A percentile compares a stretch with the other conserved stretches of the same genome.
Conservation (phyloP, 2,888 invertebrate genomes). For the Trichopoda pennipes region DNA sequence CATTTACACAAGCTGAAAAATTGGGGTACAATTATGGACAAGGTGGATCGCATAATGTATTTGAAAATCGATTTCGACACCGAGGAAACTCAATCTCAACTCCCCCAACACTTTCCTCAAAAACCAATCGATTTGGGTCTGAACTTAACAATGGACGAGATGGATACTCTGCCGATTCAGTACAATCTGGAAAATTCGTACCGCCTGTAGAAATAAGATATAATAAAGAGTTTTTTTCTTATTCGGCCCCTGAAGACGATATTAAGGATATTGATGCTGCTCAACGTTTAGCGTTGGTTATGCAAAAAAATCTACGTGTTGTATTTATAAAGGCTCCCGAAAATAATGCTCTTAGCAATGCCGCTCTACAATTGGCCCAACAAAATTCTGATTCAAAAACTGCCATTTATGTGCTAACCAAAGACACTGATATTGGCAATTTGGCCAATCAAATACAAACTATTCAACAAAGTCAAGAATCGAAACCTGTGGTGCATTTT, state of each 20-base stretch:
- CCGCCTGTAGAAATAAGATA: slow-evolving; percentile 68
- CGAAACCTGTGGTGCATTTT: slow-evolving; percentile 75
- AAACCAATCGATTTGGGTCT: slow-evolving; percentile 30
- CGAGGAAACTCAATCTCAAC: slow-evolving; percentile 20
- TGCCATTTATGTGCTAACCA: slow-evolving; percentile 78
- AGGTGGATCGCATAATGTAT: slow-evolving; percentile 58
- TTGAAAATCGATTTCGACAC: slow-evolving; percentile 47
- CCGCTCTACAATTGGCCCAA: slow-evolving; percentile 74
- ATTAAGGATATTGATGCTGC: slow-evolving; percentile 71
- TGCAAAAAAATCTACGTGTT: slow-evolving; percentile 75
- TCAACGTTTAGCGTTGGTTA: slow-evolving; percentile 67
- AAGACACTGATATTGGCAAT: slow-evolving; percentile 74
- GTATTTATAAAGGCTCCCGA: slow-evolving; percentile 77
- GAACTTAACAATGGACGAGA: slow-evolving; percentile 32
- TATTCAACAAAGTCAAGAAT: slow-evolving; percentile 70
- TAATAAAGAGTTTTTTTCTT: slow-evolving; percentile 75
- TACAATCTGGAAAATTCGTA: slow-evolving; percentile 12
- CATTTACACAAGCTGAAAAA: slow-evolving; percentile 57
- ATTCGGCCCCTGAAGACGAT: slow-evolving; percentile 75
- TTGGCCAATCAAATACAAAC: slow-evolving; percentile 72
- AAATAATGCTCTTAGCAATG: slow-evolving; percentile 75
- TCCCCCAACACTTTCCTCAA: background rate
- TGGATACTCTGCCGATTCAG: slow-evolving; percentile 38
- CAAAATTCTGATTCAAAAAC: slow-evolving; percentile 77
- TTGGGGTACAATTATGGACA: slow-evolving; percentile 63